Conservation (phyloP, 2,113 vertebrate species). For the Varanus komodoensis region DNA sequence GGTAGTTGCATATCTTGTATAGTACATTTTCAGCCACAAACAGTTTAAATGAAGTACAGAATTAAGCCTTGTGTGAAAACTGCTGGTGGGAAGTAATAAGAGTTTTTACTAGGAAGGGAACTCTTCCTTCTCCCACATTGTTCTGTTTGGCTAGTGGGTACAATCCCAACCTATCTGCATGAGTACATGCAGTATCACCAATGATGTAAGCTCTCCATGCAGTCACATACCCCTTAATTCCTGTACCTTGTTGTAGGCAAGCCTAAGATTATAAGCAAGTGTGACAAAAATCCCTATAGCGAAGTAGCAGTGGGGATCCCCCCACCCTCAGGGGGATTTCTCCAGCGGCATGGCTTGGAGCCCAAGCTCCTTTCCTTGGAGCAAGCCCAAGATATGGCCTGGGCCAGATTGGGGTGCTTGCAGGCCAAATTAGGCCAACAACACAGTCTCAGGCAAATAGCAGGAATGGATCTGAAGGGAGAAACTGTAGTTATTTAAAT, state of each 20-base stretch:
- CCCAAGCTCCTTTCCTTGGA: no score
- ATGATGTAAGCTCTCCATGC: neutral
- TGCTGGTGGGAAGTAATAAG: neutral
- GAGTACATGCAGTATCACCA: neutral
- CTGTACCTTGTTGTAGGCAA: neutral
- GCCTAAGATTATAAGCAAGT: no score
- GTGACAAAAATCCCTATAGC: no score
- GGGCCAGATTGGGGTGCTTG: no score
- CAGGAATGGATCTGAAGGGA: neutral
- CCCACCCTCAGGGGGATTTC: no score
- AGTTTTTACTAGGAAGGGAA: neutral
- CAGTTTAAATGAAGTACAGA: neutral
- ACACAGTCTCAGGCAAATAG: neutral
- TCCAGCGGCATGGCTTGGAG: no score
- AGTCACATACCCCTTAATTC: neutral
- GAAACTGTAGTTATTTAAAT: neutral
- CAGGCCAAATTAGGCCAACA: no score
- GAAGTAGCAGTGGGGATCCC: no score
- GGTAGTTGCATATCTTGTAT: conserved; percentile 68
- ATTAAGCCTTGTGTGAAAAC: neutral
- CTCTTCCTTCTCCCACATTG: neutral
- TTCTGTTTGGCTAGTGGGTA: neutral
- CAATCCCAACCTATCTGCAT: neutral
- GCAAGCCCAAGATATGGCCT: no score
- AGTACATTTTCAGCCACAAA: neutral